These are phyloP conservation scores for Drosophila pseudotalamancana DNA, from an alignment of 2,888 invertebrate species.

Conservation along the genomic window DNA sequence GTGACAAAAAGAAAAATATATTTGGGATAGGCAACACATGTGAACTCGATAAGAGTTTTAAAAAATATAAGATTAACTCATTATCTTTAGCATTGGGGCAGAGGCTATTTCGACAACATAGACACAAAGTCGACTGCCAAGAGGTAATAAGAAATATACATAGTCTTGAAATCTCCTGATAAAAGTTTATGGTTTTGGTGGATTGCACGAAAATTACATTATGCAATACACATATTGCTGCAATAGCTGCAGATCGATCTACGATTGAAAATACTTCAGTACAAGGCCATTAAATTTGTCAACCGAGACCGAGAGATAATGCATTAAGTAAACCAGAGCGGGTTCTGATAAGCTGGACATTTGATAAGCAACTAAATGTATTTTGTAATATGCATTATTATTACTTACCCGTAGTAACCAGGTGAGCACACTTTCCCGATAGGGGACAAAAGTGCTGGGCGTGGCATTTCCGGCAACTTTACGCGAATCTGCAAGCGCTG, in stretches of 20 bases:
- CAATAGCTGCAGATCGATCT: neutral
- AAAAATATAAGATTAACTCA: neutral
- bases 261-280: neutral
- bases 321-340: conserved; percentile 32
- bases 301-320: conserved; percentile 10
- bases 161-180: no score
- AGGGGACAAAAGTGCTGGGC: conserved; percentile 88
- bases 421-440: conserved; percentile 92
- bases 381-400: conserved; percentile 4
- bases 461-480: conserved; percentile 78
- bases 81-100: neutral
- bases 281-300: conserved; percentile 10
- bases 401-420: conserved; percentile 90
- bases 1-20: no score
- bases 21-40: conserved; percentile 4
- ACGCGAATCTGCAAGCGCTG: conserved; percentile 88
- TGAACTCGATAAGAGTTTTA: neutral
- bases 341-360: neutral
- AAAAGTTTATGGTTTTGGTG: no score
- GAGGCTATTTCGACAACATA: no score
- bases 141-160: neutral
- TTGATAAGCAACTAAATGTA: conserved; percentile 25
- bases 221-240: no score
- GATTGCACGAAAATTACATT: no score
- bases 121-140: neutral